Evolutionary conservation across 2,113 vertebrate genomes (phyloP), one percentile per base, ranked within the genome.

Genomic region (Felis catus): DNA sequence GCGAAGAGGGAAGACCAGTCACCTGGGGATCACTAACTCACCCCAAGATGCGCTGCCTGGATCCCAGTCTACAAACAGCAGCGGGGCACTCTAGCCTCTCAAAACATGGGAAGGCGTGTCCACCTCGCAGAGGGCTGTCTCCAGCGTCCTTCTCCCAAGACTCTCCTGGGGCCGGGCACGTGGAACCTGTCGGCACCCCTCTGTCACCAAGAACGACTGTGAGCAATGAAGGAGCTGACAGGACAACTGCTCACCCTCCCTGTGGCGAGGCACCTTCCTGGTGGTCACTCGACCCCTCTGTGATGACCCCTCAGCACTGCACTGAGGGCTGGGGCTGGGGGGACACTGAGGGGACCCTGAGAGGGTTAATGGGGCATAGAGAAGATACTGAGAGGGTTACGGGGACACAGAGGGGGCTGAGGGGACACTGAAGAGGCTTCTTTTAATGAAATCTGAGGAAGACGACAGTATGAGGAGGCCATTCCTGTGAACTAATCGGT

Each of bases 401-500:
- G 13, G 11, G 25, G 41, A 7, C 11, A 16, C 27, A 36, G 11
- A 25, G 21, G 45, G 29, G 63, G 27, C 11, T 7, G 7, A 5
- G 11, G 45, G 65, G 65, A 53, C 6, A 10, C 48, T 23, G 79
- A 29, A 14, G 39, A 10, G 13, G 8, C 13, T 11, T 31, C 68
- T 41, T 27, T 14, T 21, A 33, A 31, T 2, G 53, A 58, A 61
- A 31, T 13, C 36, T 33, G 18, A 74, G 70, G 1, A 5, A 5
- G 53, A 41, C 1, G 12, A 10, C 27, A 0, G 6, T 4, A 53
- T 45, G 53, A 66, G 31, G 13, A 29, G 74, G 19, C 9, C 3
- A 1, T 29, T 2, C 39, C 0, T 1, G 36, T 4, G 39, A 7
- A 6, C 13, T 33, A 1, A 4, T 31, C 68, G 3, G 5, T 9